Base-by-base conservation (phyloP, 2,888 invertebrate genomes). In the Eumacrocentrus americanus region DNA sequence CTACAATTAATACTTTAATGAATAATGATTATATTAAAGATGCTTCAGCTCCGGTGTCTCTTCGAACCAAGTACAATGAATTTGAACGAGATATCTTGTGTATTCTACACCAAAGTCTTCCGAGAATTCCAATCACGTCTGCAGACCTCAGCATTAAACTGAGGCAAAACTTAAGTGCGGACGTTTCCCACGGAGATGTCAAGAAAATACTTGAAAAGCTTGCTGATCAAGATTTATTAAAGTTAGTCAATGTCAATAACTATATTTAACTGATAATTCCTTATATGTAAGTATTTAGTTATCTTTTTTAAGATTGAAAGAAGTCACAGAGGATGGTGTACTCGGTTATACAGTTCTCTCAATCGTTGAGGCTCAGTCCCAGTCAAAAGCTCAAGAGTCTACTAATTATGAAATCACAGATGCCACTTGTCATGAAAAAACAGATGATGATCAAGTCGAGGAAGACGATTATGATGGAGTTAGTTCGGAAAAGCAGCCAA, bases 201-300 rank as follows among this genome's bases (percentile, higher is more conserved):
- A 88, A 89, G 68, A 90, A 90, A 77, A 83, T 92, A 48, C 79
- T 93, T 3, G 88, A 90, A 69, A 92, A 92, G 78, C 87, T 93
- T 77, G 87, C 91, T 1, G 86, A 88, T n/a, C 92, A 92, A 76
- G 88, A 89, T 73, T 78, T 90, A 53, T 87, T 91, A 61, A 86
- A 83, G 85, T 84, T 72, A 74, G 71, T 62, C 2, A n/a, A 25
- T 9, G 5, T 9, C 3, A 48, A 22, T 42, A 18, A 35, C 2
- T 35, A 2, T 44, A 11, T 44, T 18, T 16, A 3, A 11, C 3
- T 38, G 11, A 40, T 35, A 5, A 12, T 29, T 54, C 59, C 18
- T 63, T 25, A 14, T 37, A 18, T 42, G 23, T 6, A n/a, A n/a
- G n/a, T 22, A 38, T 51, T 16, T 42, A 47, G 57, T n/a, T 12